phyloP scores from a whole-genome alignment of 2,113 vertebrate genomes.

The Urocolius indicus region DNA sequence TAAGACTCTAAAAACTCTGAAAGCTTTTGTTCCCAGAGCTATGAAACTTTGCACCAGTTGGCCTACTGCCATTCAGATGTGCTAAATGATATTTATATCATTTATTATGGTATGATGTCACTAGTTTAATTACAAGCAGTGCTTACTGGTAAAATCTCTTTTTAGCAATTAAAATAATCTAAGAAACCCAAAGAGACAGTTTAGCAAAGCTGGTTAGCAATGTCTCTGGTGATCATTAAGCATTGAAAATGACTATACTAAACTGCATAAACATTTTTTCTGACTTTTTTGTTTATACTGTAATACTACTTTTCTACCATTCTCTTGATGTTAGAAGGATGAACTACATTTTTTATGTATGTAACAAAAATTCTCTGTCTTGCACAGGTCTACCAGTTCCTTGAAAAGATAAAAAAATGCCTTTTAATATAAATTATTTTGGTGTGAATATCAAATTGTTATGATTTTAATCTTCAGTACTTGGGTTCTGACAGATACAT shows the following conservation, averaged over 20 bases:
- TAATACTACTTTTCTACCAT: not conserved
- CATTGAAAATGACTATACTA: not conserved
- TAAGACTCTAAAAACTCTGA: not conserved
- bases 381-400: not conserved
- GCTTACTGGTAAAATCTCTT: not conserved
- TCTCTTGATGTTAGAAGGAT: not conserved
- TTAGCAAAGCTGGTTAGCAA: not conserved
- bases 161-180: not conserved
- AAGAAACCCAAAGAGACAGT: not conserved
- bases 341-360: not conserved
- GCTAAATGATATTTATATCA: not conserved
- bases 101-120: not conserved
- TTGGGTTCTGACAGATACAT: not conserved
- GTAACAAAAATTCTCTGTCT: not conserved
- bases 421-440: not conserved
- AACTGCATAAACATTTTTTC: not conserved
- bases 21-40: not conserved
- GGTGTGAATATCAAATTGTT: not conserved
- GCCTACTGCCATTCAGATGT: not conserved
- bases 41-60: not conserved
- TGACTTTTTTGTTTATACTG: not conserved
- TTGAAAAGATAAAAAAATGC: not conserved
- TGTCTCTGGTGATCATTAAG: not conserved
- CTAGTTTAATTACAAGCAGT: not conserved
- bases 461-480: not conserved